These are phyloP conservation scores for Spodoptera picta DNA, from an alignment of 2,888 invertebrate genomes.

Conservation along the genomic window DNA sequence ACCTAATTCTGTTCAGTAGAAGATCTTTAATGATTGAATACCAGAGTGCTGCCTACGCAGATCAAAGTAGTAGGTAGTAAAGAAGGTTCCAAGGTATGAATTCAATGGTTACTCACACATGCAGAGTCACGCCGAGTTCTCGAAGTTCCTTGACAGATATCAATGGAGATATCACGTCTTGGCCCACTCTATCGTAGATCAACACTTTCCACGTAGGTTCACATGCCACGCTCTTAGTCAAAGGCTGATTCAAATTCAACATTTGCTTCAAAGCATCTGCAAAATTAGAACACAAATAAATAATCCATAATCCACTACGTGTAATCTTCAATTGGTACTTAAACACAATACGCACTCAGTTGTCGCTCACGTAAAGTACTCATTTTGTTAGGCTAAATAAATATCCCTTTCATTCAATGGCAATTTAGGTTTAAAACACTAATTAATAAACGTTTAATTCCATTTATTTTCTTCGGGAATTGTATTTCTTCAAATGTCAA, in stretches of 20 bases:
- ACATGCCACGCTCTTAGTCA: slow-evolving; percentile 92
- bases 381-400: slow-evolving; percentile 44
- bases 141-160: slow-evolving; percentile 98
- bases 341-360: slow-evolving; percentile 62
- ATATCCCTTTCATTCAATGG: slow-evolving; percentile 42
- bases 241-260: slow-evolving; percentile 96
- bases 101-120: slow-evolving; percentile 92
- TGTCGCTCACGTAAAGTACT: slow-evolving; percentile 68
- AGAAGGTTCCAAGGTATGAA: background rate
- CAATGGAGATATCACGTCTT: slow-evolving; percentile 99
- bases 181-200: slow-evolving; percentile 98
- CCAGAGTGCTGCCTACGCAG: background rate
- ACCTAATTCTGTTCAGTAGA: too few relatives aligned
- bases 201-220: slow-evolving; percentile 99
- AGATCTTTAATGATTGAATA: background rate
- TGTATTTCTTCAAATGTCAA: slow-evolving; percentile 50
- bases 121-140: slow-evolving; percentile 98
- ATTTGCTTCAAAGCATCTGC: slow-evolving; percentile 97
- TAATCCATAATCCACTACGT: slow-evolving; percentile 38
- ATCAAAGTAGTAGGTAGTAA: background rate
- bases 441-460: slow-evolving; percentile 33
- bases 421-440: slow-evolving; percentile 26
- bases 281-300: slow-evolving; percentile 64
- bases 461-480: slow-evolving; percentile 41
- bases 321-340: slow-evolving; percentile 35